phyloP scores from a whole-genome alignment of 2,113 vertebrate species.

The Xyrauchen texanus region DNA sequence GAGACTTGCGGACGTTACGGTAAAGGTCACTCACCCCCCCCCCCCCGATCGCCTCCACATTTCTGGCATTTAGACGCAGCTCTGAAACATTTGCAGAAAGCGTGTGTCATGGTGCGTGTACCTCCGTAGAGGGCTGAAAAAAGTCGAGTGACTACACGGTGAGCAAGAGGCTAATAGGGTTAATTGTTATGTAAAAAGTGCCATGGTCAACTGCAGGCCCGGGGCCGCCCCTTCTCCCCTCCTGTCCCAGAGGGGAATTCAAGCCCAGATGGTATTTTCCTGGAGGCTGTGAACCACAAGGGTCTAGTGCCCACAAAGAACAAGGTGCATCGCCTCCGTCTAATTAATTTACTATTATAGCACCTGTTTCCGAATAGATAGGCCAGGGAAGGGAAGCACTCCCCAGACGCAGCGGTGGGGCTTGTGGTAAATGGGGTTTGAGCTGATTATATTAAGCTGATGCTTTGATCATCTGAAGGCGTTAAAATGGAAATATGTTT shows the following conservation, averaged over 20 bases:
- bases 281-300: constrained; percentile 87
- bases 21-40: constrained; percentile 34
- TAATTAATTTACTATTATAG: constrained; percentile 99
- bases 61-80: constrained; percentile 33
- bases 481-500: constrained; percentile 98
- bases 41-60: constrained; percentile 24
- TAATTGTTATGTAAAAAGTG: constrained; percentile 97
- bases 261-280: constrained; percentile 97
- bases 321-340: constrained; percentile 95
- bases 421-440: constrained; percentile 92
- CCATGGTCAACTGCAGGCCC: constrained; percentile 83
- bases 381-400: constrained; percentile 82
- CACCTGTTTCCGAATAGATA: constrained; percentile 99
- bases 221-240: constrained; percentile 52
- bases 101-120: constrained; percentile 75
- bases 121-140: constrained; percentile 27
- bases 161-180: constrained; percentile 88
- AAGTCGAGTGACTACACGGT: constrained; percentile 42
- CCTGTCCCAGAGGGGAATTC: constrained; percentile 79
- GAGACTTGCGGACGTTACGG: not conserved
- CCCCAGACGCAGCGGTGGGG: constrained; percentile 83
- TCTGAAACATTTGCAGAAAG: constrained; percentile 70
- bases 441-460: constrained; percentile 99
- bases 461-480: constrained; percentile 98
- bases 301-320: constrained; percentile 88